A percentile compares a stretch with the other conserved stretches of the same genome.
These are phyloP conservation scores for Orchestes rusci DNA, from an alignment of 2,888 invertebrate species.

Conservation along the genomic window DNA sequence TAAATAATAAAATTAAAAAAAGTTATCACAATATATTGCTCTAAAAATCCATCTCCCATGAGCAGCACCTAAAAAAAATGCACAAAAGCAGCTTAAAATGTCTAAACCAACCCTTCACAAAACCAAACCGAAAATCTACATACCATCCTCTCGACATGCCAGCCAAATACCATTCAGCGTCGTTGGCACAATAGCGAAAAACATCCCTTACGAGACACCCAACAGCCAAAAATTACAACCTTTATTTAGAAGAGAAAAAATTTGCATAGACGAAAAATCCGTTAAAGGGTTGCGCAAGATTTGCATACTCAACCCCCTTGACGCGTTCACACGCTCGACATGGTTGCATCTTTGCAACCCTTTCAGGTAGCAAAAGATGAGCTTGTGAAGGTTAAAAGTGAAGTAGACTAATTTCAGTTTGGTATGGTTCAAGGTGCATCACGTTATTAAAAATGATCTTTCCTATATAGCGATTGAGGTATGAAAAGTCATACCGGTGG, in stretches of 20 bases:
- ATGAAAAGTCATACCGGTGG: too few species aligned
- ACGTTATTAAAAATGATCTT: too few species aligned
- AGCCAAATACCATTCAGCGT: constrained; percentile 6
- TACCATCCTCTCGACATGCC: constrained; percentile 12
- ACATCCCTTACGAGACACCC: constrained; percentile 16
- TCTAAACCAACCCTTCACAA: constrained; percentile 28
- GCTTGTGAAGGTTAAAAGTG: too few species aligned
- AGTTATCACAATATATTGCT: too few species aligned
- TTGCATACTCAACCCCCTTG: constrained; percentile 22
- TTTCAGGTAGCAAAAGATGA: constrained; percentile 22
- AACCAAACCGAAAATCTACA: constrained; percentile 13
- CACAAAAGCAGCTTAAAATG: constrained; percentile 41
- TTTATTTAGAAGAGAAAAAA: constrained; percentile 13
- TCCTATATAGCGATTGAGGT: too few species aligned
- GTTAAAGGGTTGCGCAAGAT: constrained; percentile 21
- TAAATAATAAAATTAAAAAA: too few species aligned
- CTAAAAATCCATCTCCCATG: constrained; percentile 34
- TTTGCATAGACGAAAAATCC: constrained; percentile 21
- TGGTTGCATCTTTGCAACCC: constrained; percentile 17
- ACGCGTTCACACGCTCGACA: constrained; percentile 21
- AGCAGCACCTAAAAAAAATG: constrained; percentile 34
- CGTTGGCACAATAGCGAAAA: constrained; percentile 16
- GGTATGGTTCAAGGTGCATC: too few species aligned
- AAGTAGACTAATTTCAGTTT: too few species aligned
- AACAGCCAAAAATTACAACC: background rate